Conservation (phyloP, 2,113 vertebrate species). For the Sterna hirundo region DNA sequence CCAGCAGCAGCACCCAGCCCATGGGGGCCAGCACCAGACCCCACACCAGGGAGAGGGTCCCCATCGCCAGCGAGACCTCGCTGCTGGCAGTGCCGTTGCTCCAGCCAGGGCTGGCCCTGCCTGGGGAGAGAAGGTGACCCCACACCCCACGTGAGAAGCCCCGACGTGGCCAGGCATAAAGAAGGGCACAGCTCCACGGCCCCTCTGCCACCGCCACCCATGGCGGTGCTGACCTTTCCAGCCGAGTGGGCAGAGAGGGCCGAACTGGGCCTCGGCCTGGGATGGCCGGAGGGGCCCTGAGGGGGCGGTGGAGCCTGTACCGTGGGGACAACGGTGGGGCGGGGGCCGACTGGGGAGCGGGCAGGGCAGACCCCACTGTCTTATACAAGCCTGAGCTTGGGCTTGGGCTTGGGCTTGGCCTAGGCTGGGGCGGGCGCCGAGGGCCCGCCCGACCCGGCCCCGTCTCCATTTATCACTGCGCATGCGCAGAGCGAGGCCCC, state of each 20-base stretch:
- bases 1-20: neutral
- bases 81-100: neutral
- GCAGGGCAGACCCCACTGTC: neutral
- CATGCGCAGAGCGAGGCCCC: neutral
- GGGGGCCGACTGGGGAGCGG: neutral
- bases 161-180: neutral
- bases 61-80: neutral
- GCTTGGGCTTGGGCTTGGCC: too few species aligned
- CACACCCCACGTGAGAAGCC: neutral
- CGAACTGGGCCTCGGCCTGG: neutral
- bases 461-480: accelerated
- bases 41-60: neutral
- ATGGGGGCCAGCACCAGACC: neutral
- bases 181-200: neutral
- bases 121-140: neutral
- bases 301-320: neutral
- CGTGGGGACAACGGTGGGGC: neutral
- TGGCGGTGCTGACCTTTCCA: neutral
- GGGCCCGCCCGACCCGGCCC: too few species aligned
- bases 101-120: too few species aligned
- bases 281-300: neutral
- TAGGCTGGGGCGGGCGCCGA: too few species aligned
- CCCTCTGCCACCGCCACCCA: neutral
- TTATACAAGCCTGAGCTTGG: too few species aligned
- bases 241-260: neutral